Conservation (phyloP, 2,888 invertebrate genomes). For the Ophion ventricosus region DNA sequence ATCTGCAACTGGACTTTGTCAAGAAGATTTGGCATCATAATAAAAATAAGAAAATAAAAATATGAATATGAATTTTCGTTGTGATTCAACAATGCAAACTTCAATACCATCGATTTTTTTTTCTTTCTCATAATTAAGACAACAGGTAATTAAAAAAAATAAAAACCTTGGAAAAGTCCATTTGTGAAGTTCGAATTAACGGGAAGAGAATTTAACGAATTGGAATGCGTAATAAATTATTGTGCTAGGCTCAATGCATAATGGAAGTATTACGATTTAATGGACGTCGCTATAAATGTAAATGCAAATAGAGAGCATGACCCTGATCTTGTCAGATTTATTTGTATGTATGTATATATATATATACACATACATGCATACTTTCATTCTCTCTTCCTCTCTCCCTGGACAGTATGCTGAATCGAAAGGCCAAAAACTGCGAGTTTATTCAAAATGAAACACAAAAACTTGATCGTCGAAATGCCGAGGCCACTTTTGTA, state of each 20-base stretch:
- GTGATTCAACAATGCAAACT: background rate
- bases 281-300: slow-evolving; percentile 25
- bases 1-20: background rate
- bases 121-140: background rate
- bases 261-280: background rate
- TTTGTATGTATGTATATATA: background rate
- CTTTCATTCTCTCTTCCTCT: background rate
- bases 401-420: background rate
- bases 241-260: background rate
- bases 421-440: background rate
- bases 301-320: background rate
- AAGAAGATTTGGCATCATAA: background rate
- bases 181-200: background rate
- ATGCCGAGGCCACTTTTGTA: background rate
- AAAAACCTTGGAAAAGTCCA: background rate
- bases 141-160: background rate
- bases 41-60: background rate
- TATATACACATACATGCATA: background rate
- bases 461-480: background rate
- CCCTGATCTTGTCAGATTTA: slow-evolving; percentile 1
- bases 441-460: background rate
- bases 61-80: background rate
- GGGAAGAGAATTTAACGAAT: background rate
- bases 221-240: background rate
- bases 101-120: background rate